These are phyloP conservation scores for Tenualosa thibaudeaui DNA, from an alignment of 2,797 vertebrate species.

Conservation along the genomic window DNA sequence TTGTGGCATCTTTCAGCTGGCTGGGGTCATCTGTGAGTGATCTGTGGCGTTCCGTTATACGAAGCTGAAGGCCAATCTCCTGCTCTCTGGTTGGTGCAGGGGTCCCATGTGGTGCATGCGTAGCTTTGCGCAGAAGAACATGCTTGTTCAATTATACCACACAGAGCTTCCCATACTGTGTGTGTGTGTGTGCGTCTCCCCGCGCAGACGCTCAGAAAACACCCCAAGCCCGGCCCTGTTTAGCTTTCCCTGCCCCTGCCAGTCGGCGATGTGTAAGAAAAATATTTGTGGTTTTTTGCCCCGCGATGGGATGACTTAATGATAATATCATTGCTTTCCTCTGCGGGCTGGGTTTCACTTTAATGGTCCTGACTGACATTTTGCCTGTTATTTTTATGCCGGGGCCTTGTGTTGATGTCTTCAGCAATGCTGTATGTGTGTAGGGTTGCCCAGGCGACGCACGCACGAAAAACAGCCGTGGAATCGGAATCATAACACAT, in stretches of 20 bases:
- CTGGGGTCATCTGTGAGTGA: slow-evolving; percentile 10
- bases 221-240: slow-evolving; percentile 63
- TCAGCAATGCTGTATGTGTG: slow-evolving; percentile 10
- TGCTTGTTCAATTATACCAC: slow-evolving; percentile 55
- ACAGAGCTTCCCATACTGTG: slow-evolving; percentile 39
- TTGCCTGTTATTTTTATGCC: slow-evolving; percentile 37
- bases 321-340: slow-evolving; percentile 72
- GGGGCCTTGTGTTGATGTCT: slow-evolving; percentile 3
- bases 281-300: slow-evolving; percentile 73
- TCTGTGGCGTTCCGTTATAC: not conserved
- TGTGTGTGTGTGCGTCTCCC: slow-evolving; percentile 14
- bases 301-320: slow-evolving; percentile 72
- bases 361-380: slow-evolving; percentile 74
- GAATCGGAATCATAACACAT: not conserved
- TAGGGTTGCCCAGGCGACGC: not conserved
- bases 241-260: slow-evolving; percentile 61
- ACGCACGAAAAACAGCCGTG: not conserved
- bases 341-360: slow-evolving; percentile 68
- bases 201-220: slow-evolving; percentile 60
- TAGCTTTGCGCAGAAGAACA: slow-evolving; percentile 34
- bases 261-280: slow-evolving; percentile 63
- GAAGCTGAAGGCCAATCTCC: not conserved
- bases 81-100: not conserved
- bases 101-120: not conserved
- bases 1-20: not conserved